Conservation (phyloP, 2,797 vertebrate genomes). For the Paedocypris micromegethes region DNA sequence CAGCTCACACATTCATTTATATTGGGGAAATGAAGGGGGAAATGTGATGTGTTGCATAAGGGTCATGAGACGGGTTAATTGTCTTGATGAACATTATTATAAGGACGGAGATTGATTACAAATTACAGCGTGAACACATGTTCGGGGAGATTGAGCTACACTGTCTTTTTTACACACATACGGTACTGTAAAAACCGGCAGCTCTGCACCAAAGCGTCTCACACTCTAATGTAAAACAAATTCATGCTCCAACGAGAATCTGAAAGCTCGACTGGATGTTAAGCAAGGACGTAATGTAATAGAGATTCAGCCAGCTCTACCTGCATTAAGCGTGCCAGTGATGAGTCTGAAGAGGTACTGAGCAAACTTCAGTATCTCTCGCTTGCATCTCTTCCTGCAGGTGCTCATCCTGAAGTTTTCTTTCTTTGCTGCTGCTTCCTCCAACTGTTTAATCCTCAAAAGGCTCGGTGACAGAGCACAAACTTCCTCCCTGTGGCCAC, state of each 20-base stretch:
- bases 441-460: constrained; percentile 31
- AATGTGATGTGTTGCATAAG: constrained; percentile 36
- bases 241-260: neutral
- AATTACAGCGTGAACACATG: constrained; percentile 15
- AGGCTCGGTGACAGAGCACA: constrained; percentile 46
- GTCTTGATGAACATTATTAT: constrained; percentile 37
- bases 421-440: constrained; percentile 20
- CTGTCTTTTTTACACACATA: neutral
- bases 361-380: constrained; percentile 92
- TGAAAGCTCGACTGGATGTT: neutral
- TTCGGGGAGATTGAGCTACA: constrained; percentile 15
- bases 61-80: constrained; percentile 27
- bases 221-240: neutral
- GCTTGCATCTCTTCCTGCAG: constrained; percentile 95
- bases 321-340: constrained; percentile 89
- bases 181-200: neutral
- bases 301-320: constrained; percentile 65
- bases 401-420: constrained; percentile 51
- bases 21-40: constrained; percentile 22
- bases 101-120: constrained; percentile 15
- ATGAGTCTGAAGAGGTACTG: constrained; percentile 92
- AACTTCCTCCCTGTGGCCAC: constrained; percentile 59
- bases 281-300: neutral
- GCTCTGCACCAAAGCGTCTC: neutral
- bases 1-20: constrained; percentile 22